Base-by-base conservation (phyloP, 2,888 invertebrate species). In the Malachius bipustulatus region DNA sequence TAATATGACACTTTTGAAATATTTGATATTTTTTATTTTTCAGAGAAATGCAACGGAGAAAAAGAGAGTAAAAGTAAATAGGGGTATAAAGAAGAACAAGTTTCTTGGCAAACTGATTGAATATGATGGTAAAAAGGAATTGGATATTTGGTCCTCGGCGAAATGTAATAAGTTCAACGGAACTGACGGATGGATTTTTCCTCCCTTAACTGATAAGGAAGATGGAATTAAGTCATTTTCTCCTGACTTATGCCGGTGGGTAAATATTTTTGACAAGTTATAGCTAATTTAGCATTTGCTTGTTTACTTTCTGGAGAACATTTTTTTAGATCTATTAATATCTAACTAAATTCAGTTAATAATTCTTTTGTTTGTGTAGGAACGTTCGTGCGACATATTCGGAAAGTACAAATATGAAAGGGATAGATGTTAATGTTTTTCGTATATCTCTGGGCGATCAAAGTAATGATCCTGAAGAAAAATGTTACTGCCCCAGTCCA, bases 111-210 rank as follows among this genome's bases (percentile, higher is more conserved):
- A 67, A 43, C 77, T 91, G 2, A 60, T 81, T 0, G 74, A 73
- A 11, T 71, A 75, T 31, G 77, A 82, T 44, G 80, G 77, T 0
- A 66, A 77, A 37, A 60, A 70, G 0, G 62, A 73, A 45, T 55
- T 75, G 52, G 64, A 65, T 0, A 57, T 69, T 0, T 89, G 87
- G 85, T 57, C 59, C 1, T 76, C 73, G 1, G 69, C 71, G 32
- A 61, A 67, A 2, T 90, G 91, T 53, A 85, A 89, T 53, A 64
- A 71, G 34, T 80, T 74, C 49, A 65, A 70, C 8, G 91, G 91
- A 1, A 89, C 87, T 0, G 91, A 93, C 52, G 82, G 87, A 0
- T 87, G 89, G 1, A 77, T 90, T 10, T 90, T 90, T 59, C 77
- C 85, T 1, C 88, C 90, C 0, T 79, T 82, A 45, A 34, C 49